A percentile compares a stretch with the other conserved stretches of the same genome.
These are phyloP conservation scores for Plecotus auritus DNA, from an alignment of 2,113 vertebrate species.

Conservation along the genomic window DNA sequence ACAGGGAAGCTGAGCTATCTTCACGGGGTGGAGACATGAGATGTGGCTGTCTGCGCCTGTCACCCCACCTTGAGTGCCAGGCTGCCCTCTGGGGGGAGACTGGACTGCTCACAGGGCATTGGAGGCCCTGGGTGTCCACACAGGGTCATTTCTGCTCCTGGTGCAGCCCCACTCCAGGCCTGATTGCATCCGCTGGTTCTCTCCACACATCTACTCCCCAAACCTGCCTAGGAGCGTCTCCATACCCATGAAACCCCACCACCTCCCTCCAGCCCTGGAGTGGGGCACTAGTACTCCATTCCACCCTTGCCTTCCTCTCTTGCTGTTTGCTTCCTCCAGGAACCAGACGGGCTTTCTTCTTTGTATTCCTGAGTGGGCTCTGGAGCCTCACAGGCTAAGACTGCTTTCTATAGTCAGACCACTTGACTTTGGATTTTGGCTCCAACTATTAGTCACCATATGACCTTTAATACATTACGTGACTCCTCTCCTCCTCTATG, in stretches of 20 bases:
- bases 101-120: background rate
- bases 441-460: background rate
- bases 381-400: background rate
- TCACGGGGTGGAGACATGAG: too few relatives aligned
- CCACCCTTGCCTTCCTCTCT: background rate
- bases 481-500: background rate
- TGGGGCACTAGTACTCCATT: background rate
- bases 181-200: background rate
- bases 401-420: background rate
- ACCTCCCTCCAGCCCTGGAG: background rate
- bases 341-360: background rate
- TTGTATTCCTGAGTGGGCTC: background rate
- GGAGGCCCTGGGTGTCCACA: background rate
- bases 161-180: background rate
- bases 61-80: background rate
- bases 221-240: background rate
- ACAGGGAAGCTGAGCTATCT: background rate
- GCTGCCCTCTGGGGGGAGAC: background rate
- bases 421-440: background rate
- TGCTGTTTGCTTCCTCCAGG: background rate
- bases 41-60: too few relatives aligned
- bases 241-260: background rate
- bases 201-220: background rate
- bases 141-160: accelerated
- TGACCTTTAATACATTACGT: background rate